Evolutionary conservation across 2,797 vertebrate genomes (phyloP).

Genomic region (Pseudomugil tenellus): DNA sequence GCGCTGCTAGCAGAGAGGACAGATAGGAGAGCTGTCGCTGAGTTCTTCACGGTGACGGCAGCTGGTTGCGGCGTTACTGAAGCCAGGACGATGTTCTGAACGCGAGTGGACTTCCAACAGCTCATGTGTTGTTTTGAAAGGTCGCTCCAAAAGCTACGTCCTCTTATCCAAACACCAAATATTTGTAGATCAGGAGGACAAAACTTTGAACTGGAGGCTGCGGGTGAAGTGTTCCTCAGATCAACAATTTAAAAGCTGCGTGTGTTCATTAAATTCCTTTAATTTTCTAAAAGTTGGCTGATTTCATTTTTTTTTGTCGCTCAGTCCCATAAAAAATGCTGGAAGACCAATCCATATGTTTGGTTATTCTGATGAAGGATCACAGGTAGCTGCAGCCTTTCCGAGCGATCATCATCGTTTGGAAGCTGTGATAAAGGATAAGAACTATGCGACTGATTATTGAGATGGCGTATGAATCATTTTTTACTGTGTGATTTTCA

Average conservation of each 20-base stretch:
- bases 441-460: too few relatives aligned
- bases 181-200: slow-evolving; percentile 27
- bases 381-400: too few relatives aligned
- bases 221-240: slow-evolving; percentile 14
- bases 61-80: slow-evolving; percentile 13
- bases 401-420: too few relatives aligned
- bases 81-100: slow-evolving; percentile 6
- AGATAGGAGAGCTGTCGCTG: slow-evolving; percentile 52
- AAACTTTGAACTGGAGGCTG: slow-evolving; percentile 12
- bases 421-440: too few relatives aligned
- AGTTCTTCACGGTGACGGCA: slow-evolving; percentile 63
- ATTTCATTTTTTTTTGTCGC: neutral
- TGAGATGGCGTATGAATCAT: too few relatives aligned
- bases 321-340: too few relatives aligned
- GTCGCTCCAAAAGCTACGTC: slow-evolving; percentile 19
- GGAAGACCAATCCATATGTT: too few relatives aligned
- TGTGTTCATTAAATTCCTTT: too few relatives aligned
- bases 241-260: too few relatives aligned
- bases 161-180: slow-evolving; percentile 38
- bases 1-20: slow-evolving; percentile 49
- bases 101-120: neutral
- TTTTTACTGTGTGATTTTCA: too few relatives aligned
- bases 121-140: slow-evolving; percentile 13
- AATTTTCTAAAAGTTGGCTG: neutral
- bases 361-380: too few relatives aligned